A percentile compares a stretch with the other conserved stretches of the same genome.
These are phyloP conservation scores for Ophonus ardosiacus DNA, from an alignment of 2,888 invertebrate genomes.

Conservation along the genomic window DNA sequence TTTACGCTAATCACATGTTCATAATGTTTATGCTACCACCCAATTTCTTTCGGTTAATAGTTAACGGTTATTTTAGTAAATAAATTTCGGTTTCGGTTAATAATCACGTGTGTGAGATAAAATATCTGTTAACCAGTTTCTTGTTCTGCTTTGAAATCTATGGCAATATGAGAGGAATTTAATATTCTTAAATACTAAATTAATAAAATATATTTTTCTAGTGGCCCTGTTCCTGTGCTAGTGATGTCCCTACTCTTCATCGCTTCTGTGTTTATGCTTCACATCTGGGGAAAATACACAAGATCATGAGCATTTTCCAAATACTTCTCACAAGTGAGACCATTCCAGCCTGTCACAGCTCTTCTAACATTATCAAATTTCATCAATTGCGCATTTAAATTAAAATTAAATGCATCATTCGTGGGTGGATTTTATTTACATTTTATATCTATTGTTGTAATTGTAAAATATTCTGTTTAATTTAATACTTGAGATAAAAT, in stretches of 20 bases:
- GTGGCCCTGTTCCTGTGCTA: slow-evolving; percentile 98
- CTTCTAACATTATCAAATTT: slow-evolving; percentile 52
- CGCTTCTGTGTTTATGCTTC: slow-evolving; percentile 99
- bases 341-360: slow-evolving; percentile 61
- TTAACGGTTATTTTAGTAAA: no score
- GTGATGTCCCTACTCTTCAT: slow-evolving; percentile 99
- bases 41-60: no score
- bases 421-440: slow-evolving; percentile 58
- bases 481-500: slow-evolving; percentile 48
- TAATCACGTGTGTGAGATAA: no score
- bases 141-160: no score
- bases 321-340: slow-evolving; percentile 51
- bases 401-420: slow-evolving; percentile 57
- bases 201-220: slow-evolving; percentile 76
- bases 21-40: no score
- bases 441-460: slow-evolving; percentile 48
- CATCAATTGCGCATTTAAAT: slow-evolving; percentile 43
- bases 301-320: slow-evolving; percentile 80
- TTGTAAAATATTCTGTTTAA: slow-evolving; percentile 44
- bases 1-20: no score
- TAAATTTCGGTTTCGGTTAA: no score
- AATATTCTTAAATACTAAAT: not conserved
- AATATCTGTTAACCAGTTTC: no score
- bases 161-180: not conserved
- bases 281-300: slow-evolving; percentile 99